A percentile compares a stretch with the other conserved stretches of the same genome.
phyloP scores from a whole-genome alignment of 2,113 vertebrate genomes.

The Vidua macroura region DNA sequence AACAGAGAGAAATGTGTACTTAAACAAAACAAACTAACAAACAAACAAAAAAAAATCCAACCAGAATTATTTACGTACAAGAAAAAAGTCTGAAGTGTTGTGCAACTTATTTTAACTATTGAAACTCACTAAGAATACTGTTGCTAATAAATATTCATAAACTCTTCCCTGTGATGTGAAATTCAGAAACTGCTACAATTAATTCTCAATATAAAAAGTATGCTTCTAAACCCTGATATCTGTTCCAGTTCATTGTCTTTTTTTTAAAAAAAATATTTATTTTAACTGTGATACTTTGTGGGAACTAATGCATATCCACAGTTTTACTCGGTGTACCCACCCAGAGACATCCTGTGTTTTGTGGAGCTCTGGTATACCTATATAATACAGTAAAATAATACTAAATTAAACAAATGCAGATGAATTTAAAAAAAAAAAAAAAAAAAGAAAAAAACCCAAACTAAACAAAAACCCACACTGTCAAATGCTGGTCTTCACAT shows the following conservation, averaged over 20 bases:
- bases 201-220: slow-evolving; percentile 15
- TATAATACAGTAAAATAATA: slow-evolving; percentile 64
- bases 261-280: background rate
- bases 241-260: slow-evolving; percentile 49
- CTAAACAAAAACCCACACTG: background rate
- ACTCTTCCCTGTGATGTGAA: slow-evolving; percentile 46
- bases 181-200: background rate
- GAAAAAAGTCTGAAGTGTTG: background rate
- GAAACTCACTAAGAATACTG: slow-evolving; percentile 39
- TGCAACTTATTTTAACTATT: slow-evolving; percentile 1
- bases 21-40: background rate
- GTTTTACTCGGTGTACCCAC: slow-evolving; percentile 47
- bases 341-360: slow-evolving; percentile 47
- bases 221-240: slow-evolving; percentile 45
- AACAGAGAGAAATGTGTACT: slow-evolving; percentile 17
- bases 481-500: slow-evolving; percentile 61
- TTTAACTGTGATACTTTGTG: slow-evolving; percentile 39
- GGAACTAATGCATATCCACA: slow-evolving; percentile 57
- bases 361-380: slow-evolving; percentile 31
- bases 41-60: background rate
- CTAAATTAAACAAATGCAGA: slow-evolving; percentile 73
- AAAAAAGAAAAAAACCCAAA: background rate
- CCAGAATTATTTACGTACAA: slow-evolving; percentile 33
- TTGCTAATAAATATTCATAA: slow-evolving; percentile 36
- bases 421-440: background rate